Evolutionary conservation across 2,113 vertebrate species (phyloP).

Genomic region (Trogon melanurus): DNA sequence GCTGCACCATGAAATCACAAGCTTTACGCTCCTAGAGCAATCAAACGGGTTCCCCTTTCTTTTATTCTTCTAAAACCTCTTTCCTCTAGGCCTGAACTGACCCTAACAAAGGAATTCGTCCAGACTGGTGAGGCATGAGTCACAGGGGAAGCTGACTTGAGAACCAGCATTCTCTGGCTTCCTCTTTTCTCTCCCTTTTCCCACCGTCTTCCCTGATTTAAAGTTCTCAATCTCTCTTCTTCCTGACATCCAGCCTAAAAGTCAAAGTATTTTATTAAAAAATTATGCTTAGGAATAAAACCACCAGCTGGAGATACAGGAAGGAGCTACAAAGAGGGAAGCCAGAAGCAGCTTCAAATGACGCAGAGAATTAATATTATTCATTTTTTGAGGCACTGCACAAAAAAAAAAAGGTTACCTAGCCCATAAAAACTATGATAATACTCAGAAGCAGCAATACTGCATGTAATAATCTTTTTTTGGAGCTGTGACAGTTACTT

Average conservation of each 20-base stretch:
- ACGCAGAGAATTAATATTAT: background rate
- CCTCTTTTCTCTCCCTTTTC: background rate
- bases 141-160: background rate
- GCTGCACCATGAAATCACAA: background rate
- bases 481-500: background rate
- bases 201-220: background rate
- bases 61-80: background rate
- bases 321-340: background rate
- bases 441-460: background rate
- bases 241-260: background rate
- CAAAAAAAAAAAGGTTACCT: background rate
- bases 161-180: background rate
- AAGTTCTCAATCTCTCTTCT: background rate
- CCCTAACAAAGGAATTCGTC: background rate
- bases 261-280: background rate
- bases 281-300: background rate
- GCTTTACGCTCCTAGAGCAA: background rate
- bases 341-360: background rate
- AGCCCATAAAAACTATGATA: background rate
- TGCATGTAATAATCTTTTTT: background rate
- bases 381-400: background rate
- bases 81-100: background rate
- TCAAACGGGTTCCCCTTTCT: background rate
- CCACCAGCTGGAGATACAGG: background rate
- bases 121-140: background rate